These are phyloP conservation scores for Homalodisca vitripennis DNA, from an alignment of 1,140 invertebrate genomes.

Conservation along the genomic window DNA sequence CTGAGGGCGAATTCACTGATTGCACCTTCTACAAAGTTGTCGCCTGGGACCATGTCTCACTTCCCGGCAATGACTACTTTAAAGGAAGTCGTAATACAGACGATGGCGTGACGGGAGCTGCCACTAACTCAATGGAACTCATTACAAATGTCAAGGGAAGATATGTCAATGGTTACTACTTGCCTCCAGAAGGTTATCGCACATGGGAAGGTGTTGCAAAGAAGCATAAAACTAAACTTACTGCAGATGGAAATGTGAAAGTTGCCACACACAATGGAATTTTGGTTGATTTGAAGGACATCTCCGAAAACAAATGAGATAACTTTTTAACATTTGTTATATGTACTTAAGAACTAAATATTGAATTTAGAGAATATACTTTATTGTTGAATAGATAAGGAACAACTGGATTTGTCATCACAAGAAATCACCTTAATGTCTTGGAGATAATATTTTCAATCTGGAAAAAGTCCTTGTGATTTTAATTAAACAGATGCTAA, in stretches of 20 bases:
- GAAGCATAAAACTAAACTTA: neutral
- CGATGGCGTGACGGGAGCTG: conserved; percentile 17
- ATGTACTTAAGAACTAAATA: too few species aligned
- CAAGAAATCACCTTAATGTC: too few species aligned
- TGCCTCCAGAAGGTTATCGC: neutral
- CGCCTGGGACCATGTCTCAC: conserved; percentile 16
- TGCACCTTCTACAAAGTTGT: conserved; percentile 20
- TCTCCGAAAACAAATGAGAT: too few species aligned
- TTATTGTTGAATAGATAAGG: too few species aligned
- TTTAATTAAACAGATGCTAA: too few species aligned
- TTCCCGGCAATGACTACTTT: conserved; percentile 21
- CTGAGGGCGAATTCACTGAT: neutral
- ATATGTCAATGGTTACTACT: neutral
- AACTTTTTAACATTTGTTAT: too few species aligned
- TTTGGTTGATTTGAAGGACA: too few species aligned
- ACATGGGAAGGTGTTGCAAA: neutral
- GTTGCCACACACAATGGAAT: neutral
- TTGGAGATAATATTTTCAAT: too few species aligned
- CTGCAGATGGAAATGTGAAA: neutral
- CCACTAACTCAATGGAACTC: conserved; percentile 20
- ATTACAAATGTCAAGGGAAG: neutral
- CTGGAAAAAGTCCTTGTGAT: too few species aligned
- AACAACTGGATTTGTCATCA: too few species aligned
- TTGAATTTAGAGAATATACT: too few species aligned
- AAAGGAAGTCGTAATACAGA: neutral